These are phyloP conservation scores for Thysanoteuthis rhombus DNA, from an alignment of 2,888 invertebrate species.

Conservation along the genomic window DNA sequence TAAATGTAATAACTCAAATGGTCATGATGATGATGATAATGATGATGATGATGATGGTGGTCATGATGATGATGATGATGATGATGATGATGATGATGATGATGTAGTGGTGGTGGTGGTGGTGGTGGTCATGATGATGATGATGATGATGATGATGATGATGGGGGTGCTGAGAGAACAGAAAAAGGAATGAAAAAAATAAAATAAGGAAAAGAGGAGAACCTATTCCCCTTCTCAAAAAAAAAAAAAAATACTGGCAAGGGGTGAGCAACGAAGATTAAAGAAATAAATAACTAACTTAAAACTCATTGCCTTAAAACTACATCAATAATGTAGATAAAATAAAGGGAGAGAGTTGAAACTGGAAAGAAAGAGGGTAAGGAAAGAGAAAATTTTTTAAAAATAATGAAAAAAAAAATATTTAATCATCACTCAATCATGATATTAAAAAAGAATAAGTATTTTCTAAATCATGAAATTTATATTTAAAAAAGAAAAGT, in stretches of 20 bases:
- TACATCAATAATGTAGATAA: not conserved
- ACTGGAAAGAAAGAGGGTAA: not conserved
- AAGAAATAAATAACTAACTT: not conserved
- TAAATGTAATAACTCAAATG: not conserved
- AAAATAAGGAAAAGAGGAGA: not conserved
- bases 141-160: not conserved
- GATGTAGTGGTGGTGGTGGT: not conserved
- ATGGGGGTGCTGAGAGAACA: too few species aligned
- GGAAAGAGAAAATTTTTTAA: too few species aligned
- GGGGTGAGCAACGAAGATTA: not conserved
- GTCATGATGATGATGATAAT: not conserved
- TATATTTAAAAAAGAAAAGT: too few species aligned
- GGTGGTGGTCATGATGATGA: not conserved
- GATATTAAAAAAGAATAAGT: slow-evolving; percentile 12
- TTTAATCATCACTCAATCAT: not conserved
- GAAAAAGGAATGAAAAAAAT: not conserved
- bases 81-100: not conserved
- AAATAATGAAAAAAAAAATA: too few species aligned
- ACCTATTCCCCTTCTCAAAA: not conserved
- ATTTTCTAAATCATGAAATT: not conserved
- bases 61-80: not conserved
- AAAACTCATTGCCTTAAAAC: not conserved
- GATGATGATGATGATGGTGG: not conserved
- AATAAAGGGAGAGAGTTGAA: not conserved
- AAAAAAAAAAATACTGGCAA: too few species aligned